A percentile compares a stretch with the other conserved stretches of the same genome.
Evolutionary conservation across 1,140 invertebrate genomes (phyloP).

Genomic region (Octopus bimaculoides): DNA sequence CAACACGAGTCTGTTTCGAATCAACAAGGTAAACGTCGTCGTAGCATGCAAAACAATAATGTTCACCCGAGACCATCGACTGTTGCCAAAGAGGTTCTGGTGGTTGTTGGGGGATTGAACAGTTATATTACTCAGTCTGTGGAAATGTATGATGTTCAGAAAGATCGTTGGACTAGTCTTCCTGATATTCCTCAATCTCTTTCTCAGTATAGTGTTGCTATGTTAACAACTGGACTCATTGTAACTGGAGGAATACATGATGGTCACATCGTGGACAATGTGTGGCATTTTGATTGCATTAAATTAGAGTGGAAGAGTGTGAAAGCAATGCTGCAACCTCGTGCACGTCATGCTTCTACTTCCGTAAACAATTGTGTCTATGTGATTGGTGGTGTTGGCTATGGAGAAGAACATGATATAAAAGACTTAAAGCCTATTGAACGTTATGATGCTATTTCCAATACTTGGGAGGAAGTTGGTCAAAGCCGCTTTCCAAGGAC

Average conservation of each 20-base stretch:
- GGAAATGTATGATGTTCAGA: conserved; percentile 53
- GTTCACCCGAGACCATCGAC: conserved; percentile 52
- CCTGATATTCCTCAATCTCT: conserved; percentile 46
- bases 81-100: conserved; percentile 53
- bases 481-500: conserved; percentile 46
- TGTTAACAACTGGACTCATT: conserved; percentile 47
- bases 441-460: conserved; percentile 42
- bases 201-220: conserved; percentile 44
- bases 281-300: conserved; percentile 51
- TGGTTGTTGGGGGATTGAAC: conserved; percentile 47
- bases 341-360: conserved; percentile 50
- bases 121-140: conserved; percentile 39
- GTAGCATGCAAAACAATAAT: conserved; percentile 46
- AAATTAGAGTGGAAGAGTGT: conserved; percentile 43
- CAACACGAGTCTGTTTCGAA: conserved; percentile 44
- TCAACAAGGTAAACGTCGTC: conserved; percentile 41
- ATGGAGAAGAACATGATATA: conserved; percentile 33
- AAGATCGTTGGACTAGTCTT: conserved; percentile 48
- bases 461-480: conserved; percentile 47
- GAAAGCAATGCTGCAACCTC: conserved; percentile 39
- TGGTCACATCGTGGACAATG: conserved; percentile 42
- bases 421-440: conserved; percentile 49
- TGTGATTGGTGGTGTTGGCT: conserved; percentile 49
- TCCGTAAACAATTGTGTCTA: conserved; percentile 46
- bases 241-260: conserved; percentile 53